Percentiles rank a stretch among this genome's conserved stretches.
These are phyloP conservation scores for Hermaeophaga mercurialis DNA, from an alignment of 2,888 invertebrate genomes.

Conservation along the genomic window DNA sequence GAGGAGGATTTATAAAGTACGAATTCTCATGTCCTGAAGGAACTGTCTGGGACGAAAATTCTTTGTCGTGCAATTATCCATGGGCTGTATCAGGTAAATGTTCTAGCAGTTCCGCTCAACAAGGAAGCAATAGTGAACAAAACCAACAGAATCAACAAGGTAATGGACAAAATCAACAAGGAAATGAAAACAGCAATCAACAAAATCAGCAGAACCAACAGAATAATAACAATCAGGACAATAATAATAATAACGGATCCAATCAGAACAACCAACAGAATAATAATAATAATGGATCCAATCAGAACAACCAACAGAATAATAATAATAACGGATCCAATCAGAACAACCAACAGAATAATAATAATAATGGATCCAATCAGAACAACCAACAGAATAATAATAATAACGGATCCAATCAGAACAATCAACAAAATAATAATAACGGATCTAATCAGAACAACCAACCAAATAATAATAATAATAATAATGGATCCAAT, in stretches of 20 bases:
- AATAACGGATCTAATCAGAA: slow-evolving; percentile 10
- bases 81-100: slow-evolving; percentile 59
- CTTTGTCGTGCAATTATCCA: slow-evolving; percentile 73
- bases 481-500: slow-evolving; percentile 11
- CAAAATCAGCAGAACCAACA: slow-evolving; percentile 25
- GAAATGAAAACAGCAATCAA: slow-evolving; percentile 18
- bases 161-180: slow-evolving; percentile 1
- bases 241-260: slow-evolving; percentile 1
- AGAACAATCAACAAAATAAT: slow-evolving; percentile 16
- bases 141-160: slow-evolving; percentile 29
- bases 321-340: background rate
- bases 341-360: slow-evolving; percentile 18
- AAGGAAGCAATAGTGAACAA: slow-evolving; percentile 8
- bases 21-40: slow-evolving; percentile 76
- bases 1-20: slow-evolving; percentile 67
- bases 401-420: slow-evolving; percentile 6
- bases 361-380: slow-evolving; percentile 10
- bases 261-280: slow-evolving; percentile 31
- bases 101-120: background rate
- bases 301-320: slow-evolving; percentile 28
- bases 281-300: slow-evolving; percentile 32
- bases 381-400: slow-evolving; percentile 15
- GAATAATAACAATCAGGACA: slow-evolving; percentile 1
- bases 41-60: slow-evolving; percentile 74
- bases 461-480: slow-evolving; percentile 10